phyloP scores from a whole-genome alignment of 2,113 vertebrate genomes.

The Callopanchax toddi region DNA sequence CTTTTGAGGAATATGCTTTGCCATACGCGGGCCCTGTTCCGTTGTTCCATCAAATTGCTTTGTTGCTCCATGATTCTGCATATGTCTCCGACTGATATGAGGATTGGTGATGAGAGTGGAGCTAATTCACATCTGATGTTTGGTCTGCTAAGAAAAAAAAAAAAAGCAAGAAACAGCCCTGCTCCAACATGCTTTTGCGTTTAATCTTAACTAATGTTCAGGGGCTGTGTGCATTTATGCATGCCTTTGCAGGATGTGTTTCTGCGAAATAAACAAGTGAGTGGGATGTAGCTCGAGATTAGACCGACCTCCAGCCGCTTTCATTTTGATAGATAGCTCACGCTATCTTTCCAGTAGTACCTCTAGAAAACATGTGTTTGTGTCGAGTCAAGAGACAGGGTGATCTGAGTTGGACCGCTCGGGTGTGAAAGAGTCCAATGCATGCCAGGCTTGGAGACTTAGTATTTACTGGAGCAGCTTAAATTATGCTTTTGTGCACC shows the following conservation, averaged over 20 bases:
- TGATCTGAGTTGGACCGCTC: constrained; percentile 52
- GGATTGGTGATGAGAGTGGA: constrained; percentile 36
- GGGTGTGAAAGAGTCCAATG: constrained; percentile 63
- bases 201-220: constrained; percentile 36
- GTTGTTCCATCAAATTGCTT: constrained; percentile 62
- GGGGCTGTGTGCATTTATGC: constrained; percentile 11
- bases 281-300: constrained; percentile 44
- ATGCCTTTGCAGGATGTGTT: constrained; percentile 13
- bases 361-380: constrained; percentile 70
- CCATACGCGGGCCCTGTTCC: constrained; percentile 13
- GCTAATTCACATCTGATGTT: constrained; percentile 50
- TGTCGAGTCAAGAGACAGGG: constrained; percentile 65
- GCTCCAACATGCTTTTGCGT: constrained; percentile 8
- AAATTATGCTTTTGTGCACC: constrained; percentile 68
- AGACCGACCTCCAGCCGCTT: constrained; percentile 40
- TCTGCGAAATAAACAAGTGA: constrained; percentile 40
- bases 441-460: constrained; percentile 62
- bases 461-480: constrained; percentile 69
- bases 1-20: constrained; percentile 52
- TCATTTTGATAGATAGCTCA: constrained; percentile 64
- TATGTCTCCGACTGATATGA: constrained; percentile 35
- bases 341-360: constrained; percentile 56
- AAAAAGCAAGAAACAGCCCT: constrained; percentile 36
- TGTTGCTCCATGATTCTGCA: constrained; percentile 28
- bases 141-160: constrained; percentile 43